These are phyloP conservation scores for Drosophila suzukii DNA, from an alignment of 1,140 invertebrate genomes.

Conservation along the genomic window DNA sequence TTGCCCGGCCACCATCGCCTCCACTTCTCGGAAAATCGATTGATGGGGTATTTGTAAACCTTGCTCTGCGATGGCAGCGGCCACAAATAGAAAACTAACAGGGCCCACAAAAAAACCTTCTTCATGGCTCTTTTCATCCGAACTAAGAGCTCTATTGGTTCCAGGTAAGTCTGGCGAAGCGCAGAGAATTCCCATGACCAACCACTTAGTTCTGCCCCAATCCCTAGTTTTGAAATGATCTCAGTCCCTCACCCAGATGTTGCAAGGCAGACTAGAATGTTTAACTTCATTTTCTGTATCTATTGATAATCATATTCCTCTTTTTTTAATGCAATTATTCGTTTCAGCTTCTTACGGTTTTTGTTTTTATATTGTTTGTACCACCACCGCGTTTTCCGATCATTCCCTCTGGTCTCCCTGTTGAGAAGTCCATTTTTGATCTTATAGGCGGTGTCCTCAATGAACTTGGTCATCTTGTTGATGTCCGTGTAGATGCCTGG, in stretches of 20 bases:
- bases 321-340: too few relatives aligned
- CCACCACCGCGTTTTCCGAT: too few relatives aligned
- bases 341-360: too few relatives aligned
- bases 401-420: too few relatives aligned
- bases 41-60: slow-evolving; percentile 17
- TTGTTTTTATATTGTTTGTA: too few relatives aligned
- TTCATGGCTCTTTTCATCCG: background rate
- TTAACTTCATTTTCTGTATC: too few relatives aligned
- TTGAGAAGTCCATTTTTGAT: background rate
- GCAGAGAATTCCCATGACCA: background rate
- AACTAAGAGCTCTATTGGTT: background rate
- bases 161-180: background rate
- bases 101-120: background rate
- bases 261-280: too few relatives aligned
- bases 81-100: background rate
- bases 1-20: slow-evolving; percentile 27
- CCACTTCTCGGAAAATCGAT: background rate
- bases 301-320: too few relatives aligned
- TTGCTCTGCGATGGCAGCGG: background rate
- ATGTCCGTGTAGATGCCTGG: slow-evolving; percentile 37
- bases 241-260: too few relatives aligned
- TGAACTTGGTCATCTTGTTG: background rate
- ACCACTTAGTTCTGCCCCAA: background rate
- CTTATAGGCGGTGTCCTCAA: background rate
- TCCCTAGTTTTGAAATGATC: background rate